Evolutionary conservation across 2,797 vertebrate species (phyloP), one percentile per base, ranked within the genome.

Genomic region (Semaprochilodus insignis): DNA sequence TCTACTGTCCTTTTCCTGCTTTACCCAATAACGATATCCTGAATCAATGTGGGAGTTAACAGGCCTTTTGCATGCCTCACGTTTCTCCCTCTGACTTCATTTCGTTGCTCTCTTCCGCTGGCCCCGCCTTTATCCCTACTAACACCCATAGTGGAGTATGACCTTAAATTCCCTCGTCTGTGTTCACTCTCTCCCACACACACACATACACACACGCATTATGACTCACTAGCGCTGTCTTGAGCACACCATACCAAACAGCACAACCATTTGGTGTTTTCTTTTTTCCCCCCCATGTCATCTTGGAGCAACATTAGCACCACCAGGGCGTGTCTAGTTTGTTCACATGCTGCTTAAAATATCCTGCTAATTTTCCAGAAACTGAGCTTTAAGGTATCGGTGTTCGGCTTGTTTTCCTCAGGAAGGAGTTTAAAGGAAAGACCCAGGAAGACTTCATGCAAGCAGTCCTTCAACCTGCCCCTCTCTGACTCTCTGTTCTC

Each of bases 151-250:
- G 74, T 87, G 87, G 88, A 93, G 91, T 91, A 91, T 91, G 91
- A 92, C 93, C 92, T 94, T 90, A 92, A 77, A 88, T 90, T 85
- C 77, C 89, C 88, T 93, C 82, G 84, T 36, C 87, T 75, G 84
- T 40, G 27, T 71, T 62, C 55, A 34, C 70, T 76, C 52, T 72
- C 66, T 40, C 48, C 36, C 72, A 40, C 66, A 25, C 10, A 67
- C 79, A 82, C 51, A 77, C 52, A 77, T 78, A 88, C 34, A 84
- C 57, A 83, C 44, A 84, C 74, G 48, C 57, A 36, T 36, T 83
- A 75, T 76, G 48, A 59, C 44, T 83, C 59, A 81, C 75, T 73
- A 66, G 55, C 74, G 40, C 76, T 27, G 13, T 70, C 63, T 3
- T 8, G 40, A 63, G 34, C 44, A 36, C 80, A 77, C 70, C 15